These are phyloP conservation scores for Criorhina ranunculi DNA, from an alignment of 2,888 invertebrate species.

Conservation along the genomic window DNA sequence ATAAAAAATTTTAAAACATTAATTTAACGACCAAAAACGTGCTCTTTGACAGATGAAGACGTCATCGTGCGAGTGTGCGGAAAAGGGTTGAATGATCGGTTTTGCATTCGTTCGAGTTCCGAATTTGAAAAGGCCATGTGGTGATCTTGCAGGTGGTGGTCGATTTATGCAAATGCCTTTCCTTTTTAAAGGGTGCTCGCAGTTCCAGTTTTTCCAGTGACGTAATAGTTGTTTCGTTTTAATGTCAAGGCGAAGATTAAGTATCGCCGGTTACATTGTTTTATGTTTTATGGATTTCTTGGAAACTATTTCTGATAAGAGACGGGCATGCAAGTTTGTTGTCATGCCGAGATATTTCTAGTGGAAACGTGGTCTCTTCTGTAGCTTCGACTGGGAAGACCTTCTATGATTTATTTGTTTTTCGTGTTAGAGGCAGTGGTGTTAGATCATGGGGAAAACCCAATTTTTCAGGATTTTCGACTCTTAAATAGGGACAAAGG, in stretches of 20 bases:
- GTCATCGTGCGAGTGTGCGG: background rate
- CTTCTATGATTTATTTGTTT: too few relatives aligned
- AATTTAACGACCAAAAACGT: background rate
- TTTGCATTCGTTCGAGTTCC: too few relatives aligned
- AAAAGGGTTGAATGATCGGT: background rate
- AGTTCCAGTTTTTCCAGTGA: slow-evolving; percentile 10
- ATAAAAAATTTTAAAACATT: background rate
- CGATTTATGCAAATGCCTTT: background rate
- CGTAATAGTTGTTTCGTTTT: background rate
- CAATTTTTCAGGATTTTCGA: too few relatives aligned
- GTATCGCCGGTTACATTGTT: background rate
- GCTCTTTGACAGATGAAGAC: background rate
- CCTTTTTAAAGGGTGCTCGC: background rate
- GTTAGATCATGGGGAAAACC: too few relatives aligned
- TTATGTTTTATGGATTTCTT: background rate
- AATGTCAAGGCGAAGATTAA: background rate
- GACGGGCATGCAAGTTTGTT: too few relatives aligned
- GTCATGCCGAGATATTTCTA: too few relatives aligned
- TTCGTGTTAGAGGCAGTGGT: too few relatives aligned
- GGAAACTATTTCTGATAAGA: too few relatives aligned
- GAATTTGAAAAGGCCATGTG: background rate
- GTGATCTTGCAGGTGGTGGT: background rate
- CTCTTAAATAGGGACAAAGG: too few relatives aligned
- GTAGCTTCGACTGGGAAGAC: too few relatives aligned
- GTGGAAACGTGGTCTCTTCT: too few relatives aligned